phyloP scores from a whole-genome alignment of 2,888 invertebrate genomes.

The Lasioglossum figueresi region DNA sequence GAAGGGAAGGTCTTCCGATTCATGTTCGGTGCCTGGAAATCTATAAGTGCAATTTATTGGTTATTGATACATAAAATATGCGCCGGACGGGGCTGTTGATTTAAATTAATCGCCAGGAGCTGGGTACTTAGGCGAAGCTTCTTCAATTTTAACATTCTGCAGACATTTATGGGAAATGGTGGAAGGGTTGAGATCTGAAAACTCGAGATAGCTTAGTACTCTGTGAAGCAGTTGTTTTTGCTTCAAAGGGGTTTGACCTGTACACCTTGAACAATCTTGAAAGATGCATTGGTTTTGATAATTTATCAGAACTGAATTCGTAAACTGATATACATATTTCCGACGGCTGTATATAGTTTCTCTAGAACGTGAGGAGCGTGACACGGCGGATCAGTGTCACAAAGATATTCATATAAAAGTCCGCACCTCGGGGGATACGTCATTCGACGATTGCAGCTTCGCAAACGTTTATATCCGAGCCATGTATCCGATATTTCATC shows the following conservation, averaged over 20 bases:
- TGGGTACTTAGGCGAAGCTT: neutral
- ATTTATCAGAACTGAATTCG: too few species aligned
- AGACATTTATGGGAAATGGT: neutral
- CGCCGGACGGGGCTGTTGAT: neutral
- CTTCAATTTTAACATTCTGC: too few species aligned
- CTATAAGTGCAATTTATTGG: neutral
- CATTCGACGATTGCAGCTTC: neutral
- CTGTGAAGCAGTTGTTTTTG: neutral
- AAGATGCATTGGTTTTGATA: neutral
- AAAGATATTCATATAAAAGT: neutral
- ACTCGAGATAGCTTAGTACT: neutral
- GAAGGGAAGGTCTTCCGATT: neutral
- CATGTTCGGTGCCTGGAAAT: neutral
- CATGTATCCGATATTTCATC: neutral
- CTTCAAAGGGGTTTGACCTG: neutral
- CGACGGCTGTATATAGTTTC: neutral
- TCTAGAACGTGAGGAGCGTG: neutral
- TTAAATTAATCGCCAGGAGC: neutral
- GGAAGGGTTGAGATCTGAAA: neutral
- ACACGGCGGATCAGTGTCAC: neutral
- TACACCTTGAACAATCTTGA: too few species aligned
- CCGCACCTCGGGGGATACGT: neutral
- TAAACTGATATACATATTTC: neutral
- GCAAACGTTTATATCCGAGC: neutral
- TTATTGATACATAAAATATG: neutral